These are phyloP conservation scores for Chironomus tepperi DNA, from an alignment of 1,140 invertebrate genomes.

Conservation along the genomic window DNA sequence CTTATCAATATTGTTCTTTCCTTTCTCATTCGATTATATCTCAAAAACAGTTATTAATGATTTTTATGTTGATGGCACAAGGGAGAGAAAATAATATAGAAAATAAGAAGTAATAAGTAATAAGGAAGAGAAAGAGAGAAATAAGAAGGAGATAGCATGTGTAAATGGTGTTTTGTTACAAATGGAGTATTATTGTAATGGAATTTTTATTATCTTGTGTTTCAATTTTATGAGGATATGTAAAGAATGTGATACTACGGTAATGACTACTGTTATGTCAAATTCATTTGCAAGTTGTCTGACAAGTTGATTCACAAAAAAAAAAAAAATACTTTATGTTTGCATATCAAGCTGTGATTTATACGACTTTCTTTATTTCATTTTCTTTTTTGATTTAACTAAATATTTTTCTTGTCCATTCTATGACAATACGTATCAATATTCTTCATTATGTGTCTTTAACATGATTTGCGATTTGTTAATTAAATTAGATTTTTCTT, in stretches of 20 bases:
- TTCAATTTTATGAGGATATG: conserved; percentile 9
- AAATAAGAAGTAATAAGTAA: neutral
- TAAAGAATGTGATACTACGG: neutral
- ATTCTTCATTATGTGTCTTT: too few relatives aligned
- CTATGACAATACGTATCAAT: too few relatives aligned
- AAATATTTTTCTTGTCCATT: too few relatives aligned
- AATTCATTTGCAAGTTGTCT: neutral
- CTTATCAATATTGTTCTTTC: neutral
- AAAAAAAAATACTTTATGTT: neutral
- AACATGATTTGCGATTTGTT: too few relatives aligned
- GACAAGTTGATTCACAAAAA: neutral
- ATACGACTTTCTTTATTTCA: neutral
- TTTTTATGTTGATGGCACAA: neutral
- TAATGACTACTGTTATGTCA: neutral
- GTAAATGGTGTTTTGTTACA: neutral
- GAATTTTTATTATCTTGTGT: neutral
- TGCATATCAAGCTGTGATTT: conserved; percentile 4
- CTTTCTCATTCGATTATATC: neutral
- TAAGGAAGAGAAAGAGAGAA: neutral
- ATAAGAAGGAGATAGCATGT: neutral
- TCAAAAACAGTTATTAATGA: neutral
- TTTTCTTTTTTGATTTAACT: neutral
- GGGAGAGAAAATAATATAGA: neutral
- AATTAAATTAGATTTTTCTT: too few relatives aligned
- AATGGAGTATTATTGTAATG: neutral